phyloP scores from a whole-genome alignment of 2,797 vertebrate genomes.

The Trematocara caparti region DNA sequence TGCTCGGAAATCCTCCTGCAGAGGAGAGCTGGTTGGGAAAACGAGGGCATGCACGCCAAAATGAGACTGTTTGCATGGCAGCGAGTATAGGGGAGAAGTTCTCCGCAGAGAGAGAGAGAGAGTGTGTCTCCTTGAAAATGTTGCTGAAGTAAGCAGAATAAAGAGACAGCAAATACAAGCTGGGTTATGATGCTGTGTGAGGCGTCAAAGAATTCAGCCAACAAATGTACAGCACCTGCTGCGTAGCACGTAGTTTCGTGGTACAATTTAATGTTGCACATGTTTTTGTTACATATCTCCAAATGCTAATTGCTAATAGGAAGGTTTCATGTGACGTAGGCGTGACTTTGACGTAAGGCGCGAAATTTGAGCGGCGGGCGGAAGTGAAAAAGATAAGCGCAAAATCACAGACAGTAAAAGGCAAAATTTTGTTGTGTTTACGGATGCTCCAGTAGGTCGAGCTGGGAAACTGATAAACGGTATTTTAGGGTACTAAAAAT shows the following conservation, averaged over 20 bases:
- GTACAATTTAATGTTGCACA: background rate
- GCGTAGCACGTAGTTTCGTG: background rate
- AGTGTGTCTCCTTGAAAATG: constrained; percentile 49
- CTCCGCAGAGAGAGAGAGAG: background rate
- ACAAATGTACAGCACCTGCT: background rate
- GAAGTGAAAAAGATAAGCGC: no score
- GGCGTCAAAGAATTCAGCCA: background rate
- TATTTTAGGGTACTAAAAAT: no score
- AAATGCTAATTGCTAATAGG: background rate
- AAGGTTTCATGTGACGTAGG: no score
- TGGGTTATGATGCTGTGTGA: constrained; percentile 10
- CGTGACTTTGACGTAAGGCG: no score
- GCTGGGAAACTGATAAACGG: no score
- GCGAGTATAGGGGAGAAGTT: constrained; percentile 1
- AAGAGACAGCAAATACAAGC: constrained; percentile 17
- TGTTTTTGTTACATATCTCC: background rate
- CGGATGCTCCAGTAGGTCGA: no score
- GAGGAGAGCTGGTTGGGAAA: constrained; percentile 21
- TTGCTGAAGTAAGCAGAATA: constrained; percentile 53
- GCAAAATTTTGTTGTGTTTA: no score
- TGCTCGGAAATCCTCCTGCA: constrained; percentile 13
- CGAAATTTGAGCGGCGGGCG: no score
- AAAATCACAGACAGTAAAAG: no score
- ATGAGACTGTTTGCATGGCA: constrained; percentile 25
- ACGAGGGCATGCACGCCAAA: constrained; percentile 37